These are phyloP conservation scores for Phrynosoma blainvillii DNA, from an alignment of 2,113 vertebrate species.

Conservation along the genomic window DNA sequence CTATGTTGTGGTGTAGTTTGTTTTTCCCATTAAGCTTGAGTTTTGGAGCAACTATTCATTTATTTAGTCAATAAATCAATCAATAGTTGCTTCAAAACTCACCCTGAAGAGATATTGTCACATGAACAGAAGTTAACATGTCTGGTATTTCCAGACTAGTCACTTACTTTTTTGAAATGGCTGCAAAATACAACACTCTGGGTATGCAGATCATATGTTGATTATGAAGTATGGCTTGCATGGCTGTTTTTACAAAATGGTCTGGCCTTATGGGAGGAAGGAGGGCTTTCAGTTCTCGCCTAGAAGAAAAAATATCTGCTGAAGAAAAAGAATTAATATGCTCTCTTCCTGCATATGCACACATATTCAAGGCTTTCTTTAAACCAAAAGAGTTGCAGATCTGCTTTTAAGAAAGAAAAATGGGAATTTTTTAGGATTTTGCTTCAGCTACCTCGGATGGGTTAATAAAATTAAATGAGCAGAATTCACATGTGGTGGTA, in stretches of 20 bases:
- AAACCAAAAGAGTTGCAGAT: neutral
- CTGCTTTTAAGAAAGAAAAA: neutral
- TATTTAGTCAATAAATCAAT: neutral
- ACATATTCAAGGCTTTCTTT: too few species aligned
- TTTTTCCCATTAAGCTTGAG: neutral
- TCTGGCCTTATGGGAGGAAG: slow-evolving; percentile 57
- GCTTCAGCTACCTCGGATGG: neutral
- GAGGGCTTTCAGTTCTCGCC: slow-evolving; percentile 64
- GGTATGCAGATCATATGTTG: slow-evolving; percentile 70
- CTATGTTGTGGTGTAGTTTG: too few species aligned
- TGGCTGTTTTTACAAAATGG: slow-evolving; percentile 71
- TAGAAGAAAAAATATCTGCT: slow-evolving; percentile 34
- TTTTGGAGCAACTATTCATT: neutral
- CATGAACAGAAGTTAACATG: neutral
- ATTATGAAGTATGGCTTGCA: slow-evolving; percentile 70
- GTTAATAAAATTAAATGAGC: too few species aligned
- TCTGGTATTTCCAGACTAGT: neutral
- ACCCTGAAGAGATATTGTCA: neutral
- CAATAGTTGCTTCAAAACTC: too few species aligned
- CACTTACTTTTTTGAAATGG: slow-evolving; percentile 65
- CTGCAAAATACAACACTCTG: slow-evolving; percentile 61
- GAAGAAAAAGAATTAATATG: neutral
- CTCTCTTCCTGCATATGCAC: too few species aligned
- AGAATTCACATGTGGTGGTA: too few species aligned
- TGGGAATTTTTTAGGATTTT: neutral